phyloP scores from a whole-genome alignment of 2,113 vertebrate genomes.

The Myotis brandtii region DNA sequence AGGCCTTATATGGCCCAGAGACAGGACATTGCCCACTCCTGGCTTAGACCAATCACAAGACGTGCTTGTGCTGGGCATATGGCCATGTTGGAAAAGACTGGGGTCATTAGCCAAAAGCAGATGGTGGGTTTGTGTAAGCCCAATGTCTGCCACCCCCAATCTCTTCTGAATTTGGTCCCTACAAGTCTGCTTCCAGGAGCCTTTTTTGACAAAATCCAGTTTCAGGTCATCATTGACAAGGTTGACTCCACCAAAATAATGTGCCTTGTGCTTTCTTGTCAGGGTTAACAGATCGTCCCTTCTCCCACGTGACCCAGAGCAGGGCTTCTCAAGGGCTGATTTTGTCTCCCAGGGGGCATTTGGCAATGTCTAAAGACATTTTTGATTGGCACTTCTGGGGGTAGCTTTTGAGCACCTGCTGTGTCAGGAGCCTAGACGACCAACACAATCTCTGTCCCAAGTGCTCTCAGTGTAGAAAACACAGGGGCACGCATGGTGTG shows the following conservation, averaged over 20 bases:
- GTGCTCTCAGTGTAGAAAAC: not conserved
- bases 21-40: no score
- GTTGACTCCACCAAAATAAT: not conserved
- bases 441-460: not conserved
- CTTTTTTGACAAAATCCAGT: not conserved
- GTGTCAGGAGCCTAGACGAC: not conserved
- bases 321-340: not conserved
- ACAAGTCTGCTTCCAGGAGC: not conserved
- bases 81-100: not conserved
- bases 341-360: not conserved
- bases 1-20: no score
- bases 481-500: accelerated
- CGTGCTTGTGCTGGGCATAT: not conserved
- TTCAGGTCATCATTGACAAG: not conserved
- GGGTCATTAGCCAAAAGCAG: not conserved
- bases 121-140: no score
- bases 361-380: not conserved
- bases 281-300: not conserved
- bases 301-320: not conserved
- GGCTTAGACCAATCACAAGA: not conserved
- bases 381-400: no score
- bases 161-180: not conserved
- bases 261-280: not conserved
- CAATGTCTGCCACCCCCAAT: not conserved
- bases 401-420: not conserved